These are phyloP conservation scores for Gymnosoma rotundatum DNA, from an alignment of 2,888 invertebrate species.

Conservation along the genomic window DNA sequence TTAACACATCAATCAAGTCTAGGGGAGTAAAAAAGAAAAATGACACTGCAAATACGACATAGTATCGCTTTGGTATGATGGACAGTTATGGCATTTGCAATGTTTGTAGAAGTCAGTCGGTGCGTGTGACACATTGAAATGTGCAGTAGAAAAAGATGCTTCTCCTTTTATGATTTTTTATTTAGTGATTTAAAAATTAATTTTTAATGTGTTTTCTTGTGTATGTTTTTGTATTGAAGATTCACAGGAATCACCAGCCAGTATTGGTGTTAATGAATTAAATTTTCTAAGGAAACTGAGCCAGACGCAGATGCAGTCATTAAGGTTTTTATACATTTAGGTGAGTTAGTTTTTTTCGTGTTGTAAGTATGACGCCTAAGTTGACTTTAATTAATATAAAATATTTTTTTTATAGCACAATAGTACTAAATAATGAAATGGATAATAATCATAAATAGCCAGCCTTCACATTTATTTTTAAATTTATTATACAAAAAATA, in stretches of 20 bases:
- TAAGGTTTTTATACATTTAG: conserved; percentile 43
- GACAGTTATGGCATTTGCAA: neutral
- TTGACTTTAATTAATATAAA: conserved; percentile 48
- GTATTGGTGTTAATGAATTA: conserved; percentile 53
- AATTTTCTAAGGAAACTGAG: conserved; percentile 31
- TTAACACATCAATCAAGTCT: conserved; percentile 26
- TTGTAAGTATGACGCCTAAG: conserved; percentile 13
- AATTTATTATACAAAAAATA: too few species aligned
- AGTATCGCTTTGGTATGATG: conserved; percentile 20
- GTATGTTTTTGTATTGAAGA: conserved; percentile 12
- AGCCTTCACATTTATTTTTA: too few species aligned
- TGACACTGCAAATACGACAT: conserved; percentile 11
- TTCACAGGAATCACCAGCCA: conserved; percentile 1
- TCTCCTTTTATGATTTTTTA: neutral
- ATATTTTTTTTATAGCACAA: conserved; percentile 14
- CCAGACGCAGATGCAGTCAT: conserved; percentile 45
- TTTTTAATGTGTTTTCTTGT: conserved; percentile 23
- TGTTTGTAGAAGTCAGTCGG: neutral
- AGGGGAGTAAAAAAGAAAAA: neutral
- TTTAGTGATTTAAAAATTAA: conserved; percentile 37
- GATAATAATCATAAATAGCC: neutral
- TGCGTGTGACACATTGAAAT: too few species aligned
- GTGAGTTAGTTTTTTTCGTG: neutral
- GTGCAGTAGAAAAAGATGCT: neutral
- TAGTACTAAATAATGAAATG: neutral